These are phyloP conservation scores for Cottus gobio DNA, from an alignment of 2,113 vertebrate genomes.

Conservation along the genomic window DNA sequence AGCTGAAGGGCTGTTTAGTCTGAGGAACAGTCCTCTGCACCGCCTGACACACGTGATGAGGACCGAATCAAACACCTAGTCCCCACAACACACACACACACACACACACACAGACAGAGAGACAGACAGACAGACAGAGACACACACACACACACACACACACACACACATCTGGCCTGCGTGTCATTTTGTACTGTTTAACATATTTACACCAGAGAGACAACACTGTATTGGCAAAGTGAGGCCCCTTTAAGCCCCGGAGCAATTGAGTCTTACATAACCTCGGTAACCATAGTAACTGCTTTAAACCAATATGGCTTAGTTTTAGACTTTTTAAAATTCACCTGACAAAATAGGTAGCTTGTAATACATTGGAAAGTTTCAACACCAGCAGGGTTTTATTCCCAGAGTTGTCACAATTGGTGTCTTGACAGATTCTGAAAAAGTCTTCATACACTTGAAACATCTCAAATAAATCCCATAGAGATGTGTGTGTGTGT, in stretches of 20 bases:
- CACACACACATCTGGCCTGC: no score
- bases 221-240: neutral
- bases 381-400: neutral
- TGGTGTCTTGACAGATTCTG: neutral
- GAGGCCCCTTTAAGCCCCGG: neutral
- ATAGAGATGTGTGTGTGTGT: no score
- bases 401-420: neutral
- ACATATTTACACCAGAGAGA: neutral
- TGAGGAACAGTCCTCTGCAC: conserved; percentile 2
- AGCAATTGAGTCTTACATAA: neutral
- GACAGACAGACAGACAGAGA: no score
- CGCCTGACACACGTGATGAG: conserved; percentile 4
- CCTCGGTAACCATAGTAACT: neutral
- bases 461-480: neutral
- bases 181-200: neutral
- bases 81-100: neutral
- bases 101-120: conserved; percentile 1
- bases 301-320: neutral
- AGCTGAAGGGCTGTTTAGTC: neutral
- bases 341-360: neutral
- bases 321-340: neutral
- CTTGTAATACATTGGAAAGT: neutral
- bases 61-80: neutral
- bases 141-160: no score
- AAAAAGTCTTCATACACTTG: neutral